Percentiles rank a stretch among this genome's conserved stretches.
phyloP scores from a whole-genome alignment of 2,797 vertebrate genomes.

The Florisuga fusca region DNA sequence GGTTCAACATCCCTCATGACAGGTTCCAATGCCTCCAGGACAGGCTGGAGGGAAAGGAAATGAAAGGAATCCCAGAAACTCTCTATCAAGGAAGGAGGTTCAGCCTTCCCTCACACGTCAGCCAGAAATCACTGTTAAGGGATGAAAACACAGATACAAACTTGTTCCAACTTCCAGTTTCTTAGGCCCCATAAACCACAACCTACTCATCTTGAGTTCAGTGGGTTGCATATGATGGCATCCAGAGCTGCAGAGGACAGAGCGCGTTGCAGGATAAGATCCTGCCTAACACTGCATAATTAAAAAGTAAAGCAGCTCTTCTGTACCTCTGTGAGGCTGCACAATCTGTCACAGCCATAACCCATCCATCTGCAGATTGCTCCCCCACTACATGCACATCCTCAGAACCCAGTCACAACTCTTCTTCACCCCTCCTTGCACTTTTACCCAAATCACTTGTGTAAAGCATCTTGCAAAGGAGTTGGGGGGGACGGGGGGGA shows the following conservation, averaged over 20 bases:
- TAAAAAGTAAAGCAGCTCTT: not conserved
- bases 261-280: not conserved
- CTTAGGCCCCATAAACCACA: not conserved
- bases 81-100: not conserved
- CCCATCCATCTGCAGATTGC: not conserved
- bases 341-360: not conserved
- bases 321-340: not conserved
- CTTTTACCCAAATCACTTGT: not conserved
- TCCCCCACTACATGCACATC: not conserved
- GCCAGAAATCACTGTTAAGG: not conserved
- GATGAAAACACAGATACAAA: not conserved
- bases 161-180: not conserved
- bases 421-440: not conserved
- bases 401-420: not conserved
- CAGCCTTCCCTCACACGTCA: not conserved
- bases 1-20: not conserved
- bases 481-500: too few species aligned
- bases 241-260: not conserved
- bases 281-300: not conserved
- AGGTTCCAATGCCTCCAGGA: not conserved
- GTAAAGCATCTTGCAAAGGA: not conserved
- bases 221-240: rapidly evolving
- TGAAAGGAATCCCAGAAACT: not conserved
- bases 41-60: not conserved
- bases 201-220: not conserved